Conservation (phyloP, 2,888 invertebrate genomes). For the Nephrotoma flavescens region DNA sequence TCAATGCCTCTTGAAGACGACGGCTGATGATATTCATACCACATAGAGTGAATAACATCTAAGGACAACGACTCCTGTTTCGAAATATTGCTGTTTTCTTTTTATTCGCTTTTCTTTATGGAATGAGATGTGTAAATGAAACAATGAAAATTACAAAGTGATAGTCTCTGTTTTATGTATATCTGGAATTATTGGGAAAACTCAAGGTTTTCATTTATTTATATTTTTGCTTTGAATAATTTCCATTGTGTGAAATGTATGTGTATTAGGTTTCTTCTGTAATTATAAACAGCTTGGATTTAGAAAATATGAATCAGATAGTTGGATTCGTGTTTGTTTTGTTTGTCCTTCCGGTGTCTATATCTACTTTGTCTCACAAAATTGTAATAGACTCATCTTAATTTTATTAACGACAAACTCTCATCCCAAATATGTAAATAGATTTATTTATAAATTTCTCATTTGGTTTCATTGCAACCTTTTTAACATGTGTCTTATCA, state of each 20-base stretch:
- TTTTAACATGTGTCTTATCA: too few relatives aligned
- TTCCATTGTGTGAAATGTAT: not conserved
- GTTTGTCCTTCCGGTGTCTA: not conserved
- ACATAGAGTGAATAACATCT: not conserved
- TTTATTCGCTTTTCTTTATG: not conserved
- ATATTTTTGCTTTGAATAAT: not conserved
- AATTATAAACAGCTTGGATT: not conserved
- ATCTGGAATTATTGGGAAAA: not conserved
- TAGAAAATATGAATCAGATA: not conserved
- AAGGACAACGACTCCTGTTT: not conserved
- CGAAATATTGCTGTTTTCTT: not conserved
- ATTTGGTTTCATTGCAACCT: too few relatives aligned
- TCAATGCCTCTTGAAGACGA: not conserved
- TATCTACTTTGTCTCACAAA: too few relatives aligned
- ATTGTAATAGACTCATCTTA: too few relatives aligned
- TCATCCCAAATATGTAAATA: too few relatives aligned
- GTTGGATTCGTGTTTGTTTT: not conserved
- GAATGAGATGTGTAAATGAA: not conserved
- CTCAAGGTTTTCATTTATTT: not conserved
- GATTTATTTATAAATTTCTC: too few relatives aligned
- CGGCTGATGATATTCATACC: not conserved
- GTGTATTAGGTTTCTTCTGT: not conserved
- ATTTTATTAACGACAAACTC: too few relatives aligned
- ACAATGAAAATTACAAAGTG: not conserved
- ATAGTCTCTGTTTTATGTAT: not conserved